Evolutionary conservation across 2,797 vertebrate species (phyloP).

Genomic region (Melanotaenia trifasciata): DNA sequence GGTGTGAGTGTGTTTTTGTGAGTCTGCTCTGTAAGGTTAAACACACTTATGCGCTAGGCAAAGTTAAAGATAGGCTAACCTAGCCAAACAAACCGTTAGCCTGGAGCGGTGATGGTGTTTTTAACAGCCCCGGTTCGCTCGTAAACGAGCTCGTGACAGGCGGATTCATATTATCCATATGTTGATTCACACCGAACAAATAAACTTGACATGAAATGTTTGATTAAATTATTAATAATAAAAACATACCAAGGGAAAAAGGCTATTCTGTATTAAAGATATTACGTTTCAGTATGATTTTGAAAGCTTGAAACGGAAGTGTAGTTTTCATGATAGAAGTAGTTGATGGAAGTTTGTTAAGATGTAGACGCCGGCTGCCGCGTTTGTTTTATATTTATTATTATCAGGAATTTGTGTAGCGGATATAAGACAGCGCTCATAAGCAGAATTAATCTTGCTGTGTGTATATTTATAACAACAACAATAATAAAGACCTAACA

Average conservation of each 20-base stretch:
- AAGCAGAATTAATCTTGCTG: background rate
- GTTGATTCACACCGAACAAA: background rate
- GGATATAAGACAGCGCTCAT: no score
- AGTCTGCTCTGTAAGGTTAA: background rate
- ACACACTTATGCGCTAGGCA: background rate
- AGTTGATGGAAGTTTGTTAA: background rate
- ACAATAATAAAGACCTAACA: background rate
- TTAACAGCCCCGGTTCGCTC: background rate
- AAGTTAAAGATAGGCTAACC: background rate
- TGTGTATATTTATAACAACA: background rate
- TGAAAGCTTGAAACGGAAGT: slow-evolving; percentile 39
- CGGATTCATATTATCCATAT: background rate
- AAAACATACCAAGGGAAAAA: background rate
- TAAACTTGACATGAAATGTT: background rate
- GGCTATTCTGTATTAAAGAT: no score
- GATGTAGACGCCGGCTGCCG: slow-evolving; percentile 4
- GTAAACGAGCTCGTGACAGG: background rate
- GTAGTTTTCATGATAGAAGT: accelerated
- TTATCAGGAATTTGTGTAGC: accelerated
- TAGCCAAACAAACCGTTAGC: background rate
- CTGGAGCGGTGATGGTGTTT: background rate
- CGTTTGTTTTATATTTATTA: slow-evolving; percentile 1
- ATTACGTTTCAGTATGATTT: slow-evolving; percentile 1
- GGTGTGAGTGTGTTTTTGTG: background rate
- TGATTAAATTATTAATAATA: background rate